A percentile compares a stretch with the other conserved stretches of the same genome.
phyloP scores from a whole-genome alignment of 2,113 vertebrate species.

The Apus apus region DNA sequence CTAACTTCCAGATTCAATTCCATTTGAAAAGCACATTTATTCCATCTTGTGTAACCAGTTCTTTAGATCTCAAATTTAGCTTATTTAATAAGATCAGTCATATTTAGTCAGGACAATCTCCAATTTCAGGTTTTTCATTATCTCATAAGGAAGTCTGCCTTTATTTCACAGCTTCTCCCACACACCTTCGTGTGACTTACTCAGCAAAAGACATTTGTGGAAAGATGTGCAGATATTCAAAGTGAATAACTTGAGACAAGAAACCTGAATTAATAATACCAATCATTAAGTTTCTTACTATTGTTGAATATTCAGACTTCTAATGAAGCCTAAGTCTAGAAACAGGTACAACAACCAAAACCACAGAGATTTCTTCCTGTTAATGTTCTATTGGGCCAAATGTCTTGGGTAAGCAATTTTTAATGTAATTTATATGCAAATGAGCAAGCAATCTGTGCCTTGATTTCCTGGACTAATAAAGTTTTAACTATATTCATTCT shows the following conservation, averaged over 20 bases:
- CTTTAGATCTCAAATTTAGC: background rate
- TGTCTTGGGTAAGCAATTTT: conserved; percentile 1
- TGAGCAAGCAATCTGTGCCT: background rate
- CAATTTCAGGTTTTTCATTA: background rate
- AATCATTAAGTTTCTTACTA: background rate
- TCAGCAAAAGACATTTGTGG: background rate
- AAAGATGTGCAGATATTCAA: background rate
- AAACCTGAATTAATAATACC: background rate
- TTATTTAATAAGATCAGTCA: background rate
- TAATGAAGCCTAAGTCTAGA: background rate
- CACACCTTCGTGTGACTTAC: background rate
- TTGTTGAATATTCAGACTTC: background rate
- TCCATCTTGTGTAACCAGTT: background rate
- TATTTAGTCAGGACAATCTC: background rate
- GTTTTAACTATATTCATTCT: background rate
- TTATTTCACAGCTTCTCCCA: background rate
- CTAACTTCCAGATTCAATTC: background rate
- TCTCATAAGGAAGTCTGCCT: background rate
- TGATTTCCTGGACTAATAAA: background rate
- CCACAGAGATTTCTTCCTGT: background rate
- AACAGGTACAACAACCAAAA: background rate
- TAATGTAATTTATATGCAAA: conserved; percentile 35
- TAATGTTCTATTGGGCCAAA: background rate
- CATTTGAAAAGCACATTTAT: background rate
- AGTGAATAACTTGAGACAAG: background rate